Base-by-base conservation (phyloP, 2,797 vertebrate species). In the Anabacerthia variegaticeps region DNA sequence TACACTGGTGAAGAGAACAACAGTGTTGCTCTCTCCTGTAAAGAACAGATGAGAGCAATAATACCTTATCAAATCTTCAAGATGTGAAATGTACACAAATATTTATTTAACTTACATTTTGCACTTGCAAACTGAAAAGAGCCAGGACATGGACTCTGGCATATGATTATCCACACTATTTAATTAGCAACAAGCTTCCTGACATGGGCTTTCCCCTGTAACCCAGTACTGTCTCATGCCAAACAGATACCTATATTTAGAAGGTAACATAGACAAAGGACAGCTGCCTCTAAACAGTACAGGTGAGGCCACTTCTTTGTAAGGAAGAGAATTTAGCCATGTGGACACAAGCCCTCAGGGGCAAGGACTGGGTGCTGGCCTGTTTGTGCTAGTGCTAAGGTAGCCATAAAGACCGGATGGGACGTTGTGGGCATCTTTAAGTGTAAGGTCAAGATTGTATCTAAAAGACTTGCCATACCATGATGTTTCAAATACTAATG, bases 401-500 rank as follows among this genome's bases (percentile, higher is more conserved):
- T 43, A 95, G 73, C 74, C 88, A 61, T 75, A 72, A 86, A 89
- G 92, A 89, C 74, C 5, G 1, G 54, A 95, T 26, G 65, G 91
- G 81, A 92, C 65, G 0, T 26, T 94, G 89, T 75, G 92, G 92
- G 65, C 65, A 89, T 65, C 86, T 77, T 48, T 26, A 77, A 48
- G 51, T 41, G 32, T 34, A 85, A 92, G 86, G 90, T 80, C 52
- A 44, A 95, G 93, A 96, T 94, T 43, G 23, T 92, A 94, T 90
- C 96, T 90, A 27, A 44, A 77, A 85, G 61, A 91, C 49, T 93
- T 12, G 36, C 65, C 68, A 54, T 83, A 67, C 77, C 14, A 0
- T 62, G 71, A 37, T 87, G 73, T 91, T 95, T 95, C 88, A 91
- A 93, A 85, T 23, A 75, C 30, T 94, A 77, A 90, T 92, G 71